These are phyloP conservation scores for Atta texana DNA, from an alignment of 1,140 invertebrate species.

Conservation along the genomic window DNA sequence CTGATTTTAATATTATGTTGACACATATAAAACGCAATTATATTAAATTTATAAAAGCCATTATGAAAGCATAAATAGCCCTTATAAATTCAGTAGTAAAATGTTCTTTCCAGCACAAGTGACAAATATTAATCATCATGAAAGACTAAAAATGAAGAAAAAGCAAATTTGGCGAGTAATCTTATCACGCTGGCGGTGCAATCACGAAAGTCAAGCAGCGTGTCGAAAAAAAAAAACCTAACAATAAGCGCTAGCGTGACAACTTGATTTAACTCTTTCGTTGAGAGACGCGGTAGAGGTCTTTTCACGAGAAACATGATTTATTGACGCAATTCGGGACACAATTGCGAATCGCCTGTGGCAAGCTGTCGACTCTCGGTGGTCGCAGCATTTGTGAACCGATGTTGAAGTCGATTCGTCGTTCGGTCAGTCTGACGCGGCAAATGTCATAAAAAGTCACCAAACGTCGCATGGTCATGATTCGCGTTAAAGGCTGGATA, in stretches of 20 bases:
- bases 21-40: neutral
- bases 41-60: constrained; percentile 25
- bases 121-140: neutral
- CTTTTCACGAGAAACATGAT: constrained; percentile 53
- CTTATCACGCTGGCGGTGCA: neutral
- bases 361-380: constrained; percentile 39
- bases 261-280: constrained; percentile 53
- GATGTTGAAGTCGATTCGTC: constrained; percentile 8
- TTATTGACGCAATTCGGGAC: constrained; percentile 59
- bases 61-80: neutral
- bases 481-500: constrained; percentile 22
- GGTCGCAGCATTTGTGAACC: constrained; percentile 32
- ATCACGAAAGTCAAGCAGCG: neutral
- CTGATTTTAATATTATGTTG: constrained; percentile 44
- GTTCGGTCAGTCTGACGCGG: neutral
- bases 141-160: neutral
- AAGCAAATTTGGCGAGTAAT: neutral
- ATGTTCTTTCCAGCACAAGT: neutral
- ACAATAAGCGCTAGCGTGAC: constrained; percentile 55
- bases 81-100: neutral
- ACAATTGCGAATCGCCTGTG: constrained; percentile 40
- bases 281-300: constrained; percentile 7
- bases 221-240: constrained; percentile 27
- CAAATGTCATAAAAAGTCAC: constrained; percentile 48
- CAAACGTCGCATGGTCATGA: constrained; percentile 31